Evolutionary conservation across 2,113 vertebrate species (phyloP).

Genomic region (Eulemur rufifrons): DNA sequence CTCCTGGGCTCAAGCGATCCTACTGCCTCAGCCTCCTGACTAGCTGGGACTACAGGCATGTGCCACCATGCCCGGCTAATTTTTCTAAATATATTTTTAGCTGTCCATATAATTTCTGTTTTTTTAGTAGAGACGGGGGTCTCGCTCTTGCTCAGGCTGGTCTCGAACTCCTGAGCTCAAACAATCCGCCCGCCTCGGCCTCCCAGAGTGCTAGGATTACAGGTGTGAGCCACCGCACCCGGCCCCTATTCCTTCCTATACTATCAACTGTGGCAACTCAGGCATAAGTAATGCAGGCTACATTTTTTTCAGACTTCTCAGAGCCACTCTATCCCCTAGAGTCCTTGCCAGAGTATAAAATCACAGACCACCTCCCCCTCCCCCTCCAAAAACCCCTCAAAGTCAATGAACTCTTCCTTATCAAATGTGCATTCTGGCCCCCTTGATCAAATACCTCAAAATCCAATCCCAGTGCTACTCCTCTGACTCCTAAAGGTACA

Average conservation of each 20-base stretch:
- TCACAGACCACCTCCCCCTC: neutral
- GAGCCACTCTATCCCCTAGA: neutral
- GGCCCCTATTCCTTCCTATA: neutral
- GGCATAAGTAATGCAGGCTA: neutral
- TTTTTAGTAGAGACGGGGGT: too few species aligned
- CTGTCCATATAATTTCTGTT: too few species aligned
- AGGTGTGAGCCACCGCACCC: too few species aligned
- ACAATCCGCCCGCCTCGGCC: too few species aligned
- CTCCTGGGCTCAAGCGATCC: too few species aligned
- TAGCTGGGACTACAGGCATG: too few species aligned
- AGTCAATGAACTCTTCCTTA: neutral
- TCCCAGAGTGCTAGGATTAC: too few species aligned
- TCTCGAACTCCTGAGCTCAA: too few species aligned
- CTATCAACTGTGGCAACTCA: neutral
- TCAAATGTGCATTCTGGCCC: neutral
- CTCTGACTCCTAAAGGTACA: neutral
- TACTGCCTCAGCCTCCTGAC: too few species aligned
- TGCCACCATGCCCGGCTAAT: too few species aligned
- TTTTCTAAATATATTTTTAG: too few species aligned
- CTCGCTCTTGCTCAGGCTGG: too few species aligned
- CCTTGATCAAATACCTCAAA: neutral
- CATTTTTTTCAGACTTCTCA: neutral
- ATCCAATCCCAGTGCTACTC: neutral
- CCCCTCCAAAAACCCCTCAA: neutral
- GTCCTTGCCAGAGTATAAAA: neutral